Evolutionary conservation across 2,797 vertebrate species (phyloP), one percentile per base, ranked within the genome.

Genomic region (Odontamblyopus rebecca): DNA sequence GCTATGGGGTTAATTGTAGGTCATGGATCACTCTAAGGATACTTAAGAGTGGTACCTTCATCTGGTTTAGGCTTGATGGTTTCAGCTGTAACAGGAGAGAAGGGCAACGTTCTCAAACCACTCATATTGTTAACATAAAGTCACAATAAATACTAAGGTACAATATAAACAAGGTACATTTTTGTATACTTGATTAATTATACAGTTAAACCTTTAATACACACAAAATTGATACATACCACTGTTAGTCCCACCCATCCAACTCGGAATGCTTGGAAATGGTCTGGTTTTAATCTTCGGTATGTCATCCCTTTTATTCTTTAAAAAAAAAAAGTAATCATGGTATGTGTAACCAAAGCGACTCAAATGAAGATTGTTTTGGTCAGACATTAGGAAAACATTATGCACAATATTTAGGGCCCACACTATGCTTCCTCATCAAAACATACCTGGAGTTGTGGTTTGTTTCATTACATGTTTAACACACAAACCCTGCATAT

Each of bases 41-140:
- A 73, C 77, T 73, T 78, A 78, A 64, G 78, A 81, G 79, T 82
- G 85, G 90, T 96, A 96, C 95, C 95, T 96, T 95, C 95, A 87
- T 76, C 73, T 78, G 80, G 76, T 92, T 93, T 95, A 91, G 88
- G 83, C 94, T 93, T 95, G 93, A 74, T 63, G 61, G 19, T 89
- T 68, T 95, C 93, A 89, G 93, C 94, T 96, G 94, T 80, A 94
- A 91, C 64, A 80, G 90, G 88, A 92, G 90, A 92, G 78, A 88
- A 93, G 83, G 82, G 89, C 86, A 91, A 85, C 74, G 78, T 89
- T 91, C 88, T 88, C 81, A 87, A 81, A 82, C 53, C 71, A 62
- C 30, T 62, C 29, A 12, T 38, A 38, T 19, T 41, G 61, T 63
- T 41, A 41, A 61, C 6, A 69, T 50, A 2, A 41, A 4, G 16